phyloP scores from a whole-genome alignment of 2,888 invertebrate species.

The Melitaea athalia region DNA sequence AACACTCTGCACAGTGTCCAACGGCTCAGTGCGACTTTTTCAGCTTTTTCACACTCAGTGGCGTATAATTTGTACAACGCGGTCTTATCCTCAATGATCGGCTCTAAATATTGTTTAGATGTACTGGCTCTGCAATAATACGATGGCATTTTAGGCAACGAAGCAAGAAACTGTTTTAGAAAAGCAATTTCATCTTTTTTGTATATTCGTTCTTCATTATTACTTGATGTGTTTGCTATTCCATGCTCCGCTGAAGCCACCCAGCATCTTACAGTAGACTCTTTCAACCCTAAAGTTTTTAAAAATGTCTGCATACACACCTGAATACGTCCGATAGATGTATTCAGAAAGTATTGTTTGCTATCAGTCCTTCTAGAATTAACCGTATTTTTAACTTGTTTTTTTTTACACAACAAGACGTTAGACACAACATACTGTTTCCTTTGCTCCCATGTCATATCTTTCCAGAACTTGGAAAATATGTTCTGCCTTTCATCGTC shows the following conservation, averaged over 20 bases:
- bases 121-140: conserved; percentile 27
- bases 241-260: conserved; percentile 23
- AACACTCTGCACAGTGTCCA: conserved; percentile 32
- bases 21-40: conserved; percentile 7
- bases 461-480: conserved; percentile 28
- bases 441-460: conserved; percentile 28
- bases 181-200: conserved; percentile 26
- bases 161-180: conserved; percentile 17
- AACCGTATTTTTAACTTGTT: too few species aligned
- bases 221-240: conserved; percentile 28
- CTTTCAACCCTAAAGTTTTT: conserved; percentile 27
- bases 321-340: conserved; percentile 22
- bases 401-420: not conserved
- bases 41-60: conserved; percentile 11
- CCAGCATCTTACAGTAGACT: conserved; percentile 27
- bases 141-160: conserved; percentile 40
- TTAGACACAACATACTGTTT: conserved; percentile 31
- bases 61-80: not conserved
- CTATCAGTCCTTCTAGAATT: too few species aligned
- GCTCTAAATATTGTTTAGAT: conserved; percentile 40
- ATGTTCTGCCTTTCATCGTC: conserved; percentile 27
- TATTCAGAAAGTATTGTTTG: too few species aligned
- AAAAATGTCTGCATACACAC: conserved; percentile 23
- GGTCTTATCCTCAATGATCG: conserved; percentile 17
- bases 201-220: conserved; percentile 19